A percentile compares a stretch with the other conserved stretches of the same genome.
Evolutionary conservation across 2,113 vertebrate species (phyloP).

Genomic region (Hemiscyllium ocellatum): DNA sequence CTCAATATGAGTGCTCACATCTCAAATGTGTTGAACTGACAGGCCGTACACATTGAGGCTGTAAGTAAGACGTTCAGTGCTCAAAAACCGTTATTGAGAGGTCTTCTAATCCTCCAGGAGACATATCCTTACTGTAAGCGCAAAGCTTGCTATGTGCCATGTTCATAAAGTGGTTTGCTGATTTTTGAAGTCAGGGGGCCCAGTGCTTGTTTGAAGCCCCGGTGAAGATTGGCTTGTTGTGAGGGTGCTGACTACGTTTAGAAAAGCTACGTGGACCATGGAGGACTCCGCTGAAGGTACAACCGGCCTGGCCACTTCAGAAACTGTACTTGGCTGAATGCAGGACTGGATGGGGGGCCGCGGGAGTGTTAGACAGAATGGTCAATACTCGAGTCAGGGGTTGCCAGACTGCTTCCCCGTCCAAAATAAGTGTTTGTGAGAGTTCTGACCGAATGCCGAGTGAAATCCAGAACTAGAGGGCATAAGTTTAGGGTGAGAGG

Average conservation of each 20-base stretch:
- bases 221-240: not conserved
- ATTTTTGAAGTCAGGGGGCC: not conserved
- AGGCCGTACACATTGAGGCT: too few species aligned
- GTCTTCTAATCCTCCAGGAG: not conserved
- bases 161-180: not conserved
- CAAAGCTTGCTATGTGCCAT: not conserved
- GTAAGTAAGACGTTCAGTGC: too few species aligned
- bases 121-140: not conserved
- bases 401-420: not conserved
- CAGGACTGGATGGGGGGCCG: too few species aligned
- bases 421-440: not conserved
- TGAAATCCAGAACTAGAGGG: too few species aligned
- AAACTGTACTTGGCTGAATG: not conserved
- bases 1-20: too few species aligned
- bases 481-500: too few species aligned
- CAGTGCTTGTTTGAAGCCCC: not conserved
- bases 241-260: not conserved
- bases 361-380: not conserved
- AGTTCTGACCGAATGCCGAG: not conserved
- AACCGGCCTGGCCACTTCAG: not conserved
- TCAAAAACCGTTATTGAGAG: not conserved
- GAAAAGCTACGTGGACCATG: not conserved
- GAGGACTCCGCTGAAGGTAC: not conserved
- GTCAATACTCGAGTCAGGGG: not conserved
- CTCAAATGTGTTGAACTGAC: too few species aligned